Conservation (phyloP, 2,797 vertebrate species). For the Catamblyrhynchus diadema region DNA sequence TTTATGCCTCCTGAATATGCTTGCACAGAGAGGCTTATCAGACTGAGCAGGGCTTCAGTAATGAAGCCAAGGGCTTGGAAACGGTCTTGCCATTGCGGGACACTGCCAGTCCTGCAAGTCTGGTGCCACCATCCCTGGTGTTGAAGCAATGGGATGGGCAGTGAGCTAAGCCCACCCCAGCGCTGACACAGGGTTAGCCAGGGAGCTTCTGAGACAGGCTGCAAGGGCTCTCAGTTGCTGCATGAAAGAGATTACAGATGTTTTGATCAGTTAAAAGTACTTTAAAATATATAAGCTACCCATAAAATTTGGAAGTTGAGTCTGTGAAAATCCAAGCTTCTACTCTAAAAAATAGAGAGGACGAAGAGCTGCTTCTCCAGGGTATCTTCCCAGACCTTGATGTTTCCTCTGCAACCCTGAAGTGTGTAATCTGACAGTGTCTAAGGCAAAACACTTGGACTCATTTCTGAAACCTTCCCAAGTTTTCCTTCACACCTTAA, state of each 20-base stretch:
- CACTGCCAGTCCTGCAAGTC: not conserved
- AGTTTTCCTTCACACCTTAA: not conserved
- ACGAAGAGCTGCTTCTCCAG: not conserved
- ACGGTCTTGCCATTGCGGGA: not conserved
- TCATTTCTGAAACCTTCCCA: fast-evolving
- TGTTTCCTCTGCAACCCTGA: not conserved
- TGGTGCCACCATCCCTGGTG: not conserved
- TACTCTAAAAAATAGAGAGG: not conserved
- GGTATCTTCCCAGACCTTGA: not conserved
- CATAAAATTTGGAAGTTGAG: not conserved
- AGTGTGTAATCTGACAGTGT: fast-evolving
- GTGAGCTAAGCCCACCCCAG: not conserved
- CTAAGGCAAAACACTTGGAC: not conserved
- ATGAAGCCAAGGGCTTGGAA: not conserved
- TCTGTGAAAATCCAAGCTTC: not conserved
- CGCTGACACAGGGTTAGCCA: fast-evolving
- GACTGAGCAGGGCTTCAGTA: not conserved
- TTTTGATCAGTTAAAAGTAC: not conserved
- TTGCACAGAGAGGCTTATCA: not conserved
- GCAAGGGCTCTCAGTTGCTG: not conserved
- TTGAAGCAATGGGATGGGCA: not conserved
- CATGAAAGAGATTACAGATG: not conserved
- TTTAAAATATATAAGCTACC: not conserved
- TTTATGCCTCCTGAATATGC: not conserved
- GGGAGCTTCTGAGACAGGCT: not conserved